These are phyloP conservation scores for Halocaridina rubra DNA, from an alignment of 2,888 invertebrate genomes.

Conservation along the genomic window DNA sequence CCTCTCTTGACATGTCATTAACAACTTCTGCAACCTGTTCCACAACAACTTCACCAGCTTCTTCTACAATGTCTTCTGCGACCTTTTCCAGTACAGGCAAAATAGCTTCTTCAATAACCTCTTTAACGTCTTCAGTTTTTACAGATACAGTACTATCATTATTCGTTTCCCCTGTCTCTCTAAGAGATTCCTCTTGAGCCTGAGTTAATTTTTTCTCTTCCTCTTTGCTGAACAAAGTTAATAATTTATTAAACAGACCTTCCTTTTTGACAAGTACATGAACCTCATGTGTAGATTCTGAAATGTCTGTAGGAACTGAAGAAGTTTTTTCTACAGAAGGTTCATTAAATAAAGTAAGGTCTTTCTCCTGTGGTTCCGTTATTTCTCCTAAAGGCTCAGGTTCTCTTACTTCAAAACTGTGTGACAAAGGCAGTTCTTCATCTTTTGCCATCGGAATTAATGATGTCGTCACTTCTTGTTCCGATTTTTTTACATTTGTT, in stretches of 20 bases:
- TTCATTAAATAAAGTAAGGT: too few relatives aligned
- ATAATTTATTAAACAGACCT: conserved; percentile 17
- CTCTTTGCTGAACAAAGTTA: conserved; percentile 1
- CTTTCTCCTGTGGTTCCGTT: too few relatives aligned
- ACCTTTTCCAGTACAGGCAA: background rate
- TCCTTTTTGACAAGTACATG: too few relatives aligned
- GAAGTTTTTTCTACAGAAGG: too few relatives aligned
- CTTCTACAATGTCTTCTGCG: background rate
- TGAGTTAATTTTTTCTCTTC: background rate
- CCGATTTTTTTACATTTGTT: too few relatives aligned
- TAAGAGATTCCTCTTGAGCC: background rate
- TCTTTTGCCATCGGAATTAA: too few relatives aligned
- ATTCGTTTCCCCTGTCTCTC: background rate
- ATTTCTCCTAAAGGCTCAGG: too few relatives aligned
- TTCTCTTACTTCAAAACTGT: background rate
- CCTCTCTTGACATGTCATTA: background rate
- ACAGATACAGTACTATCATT: background rate
- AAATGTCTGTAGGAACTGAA: background rate
- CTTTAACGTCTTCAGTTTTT: background rate
- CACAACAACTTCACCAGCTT: background rate
- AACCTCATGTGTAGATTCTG: too few relatives aligned
- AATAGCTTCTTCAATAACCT: background rate
- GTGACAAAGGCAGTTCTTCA: too few relatives aligned
- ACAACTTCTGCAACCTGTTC: conserved; percentile 6
- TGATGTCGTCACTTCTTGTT: too few relatives aligned